Conservation (phyloP, 1,140 invertebrate genomes). For the Tribolium castaneum region DNA sequence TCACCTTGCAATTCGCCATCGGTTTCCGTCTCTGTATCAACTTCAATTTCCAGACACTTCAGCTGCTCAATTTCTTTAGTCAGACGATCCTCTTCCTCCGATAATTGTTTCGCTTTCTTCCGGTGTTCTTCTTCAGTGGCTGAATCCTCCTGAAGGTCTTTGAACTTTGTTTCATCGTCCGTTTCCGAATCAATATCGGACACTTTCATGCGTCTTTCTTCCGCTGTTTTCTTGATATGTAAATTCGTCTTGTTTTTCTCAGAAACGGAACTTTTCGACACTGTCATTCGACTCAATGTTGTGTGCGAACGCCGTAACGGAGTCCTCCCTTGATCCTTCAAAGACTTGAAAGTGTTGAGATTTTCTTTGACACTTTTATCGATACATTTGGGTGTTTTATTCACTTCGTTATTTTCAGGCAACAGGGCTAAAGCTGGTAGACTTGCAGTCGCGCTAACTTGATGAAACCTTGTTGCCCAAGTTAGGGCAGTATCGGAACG, state of each 20-base stretch:
- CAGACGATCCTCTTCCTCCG: constrained; percentile 83
- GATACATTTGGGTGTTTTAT: constrained; percentile 50
- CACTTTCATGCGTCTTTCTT: constrained; percentile 48
- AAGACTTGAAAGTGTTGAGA: constrained; percentile 66
- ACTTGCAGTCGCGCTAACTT: constrained; percentile 75
- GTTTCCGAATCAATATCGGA: constrained; percentile 62
- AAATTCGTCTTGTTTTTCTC: constrained; percentile 58
- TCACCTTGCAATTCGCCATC: constrained; percentile 76
- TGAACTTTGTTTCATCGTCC: constrained; percentile 62
- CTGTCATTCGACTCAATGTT: constrained; percentile 52
- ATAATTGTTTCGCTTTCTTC: constrained; percentile 69
- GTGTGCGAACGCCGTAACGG: constrained; percentile 54
- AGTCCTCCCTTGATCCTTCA: constrained; percentile 61
- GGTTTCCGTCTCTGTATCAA: constrained; percentile 83
- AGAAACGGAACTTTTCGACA: constrained; percentile 49
- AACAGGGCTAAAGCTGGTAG: constrained; percentile 70
- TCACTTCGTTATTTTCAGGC: constrained; percentile 62
- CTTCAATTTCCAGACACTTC: constrained; percentile 83
- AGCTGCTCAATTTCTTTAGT: constrained; percentile 84
- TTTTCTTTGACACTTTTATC: constrained; percentile 62
- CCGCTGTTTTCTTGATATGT: constrained; percentile 55
- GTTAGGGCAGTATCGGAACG: constrained; percentile 65
- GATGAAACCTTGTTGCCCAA: constrained; percentile 75
- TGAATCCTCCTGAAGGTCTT: constrained; percentile 60
- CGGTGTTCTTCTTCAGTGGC: constrained; percentile 62